Base-by-base conservation (phyloP, 2,888 invertebrate species). In the Doris montereyensis region DNA sequence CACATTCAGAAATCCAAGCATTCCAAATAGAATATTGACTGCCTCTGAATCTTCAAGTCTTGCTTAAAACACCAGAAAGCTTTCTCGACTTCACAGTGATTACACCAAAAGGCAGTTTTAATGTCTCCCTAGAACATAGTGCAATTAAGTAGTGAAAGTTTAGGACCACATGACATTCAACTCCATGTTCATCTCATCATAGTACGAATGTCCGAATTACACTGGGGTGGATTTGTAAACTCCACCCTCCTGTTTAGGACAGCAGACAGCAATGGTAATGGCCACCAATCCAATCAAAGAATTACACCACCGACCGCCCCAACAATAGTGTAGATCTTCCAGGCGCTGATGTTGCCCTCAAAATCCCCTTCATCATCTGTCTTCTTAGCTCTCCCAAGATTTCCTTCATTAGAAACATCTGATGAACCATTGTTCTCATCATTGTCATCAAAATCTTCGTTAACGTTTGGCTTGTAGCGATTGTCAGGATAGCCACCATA, bases 301-400 rank as follows among this genome's bases (percentile, higher is more conserved):
- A 88, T 86, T 0, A 87, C 87, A 1, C 88, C 88, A 0, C 86
- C 87, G 8, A 88, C 85, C 3, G 87, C 85, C 10, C 88, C 88
- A 0, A 88, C 88, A 60, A 88, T 88, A 21, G 87, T 88, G 80
- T 88, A 88, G 30, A 88, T 86, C 30, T 87, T 88, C 87, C 87
- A 87, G 1, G 87, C 83, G 73, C 85, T 86, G 17, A 88, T 83
- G 30, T 80, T 83, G 0, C 82, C 83, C 52, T 78, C 67, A 21
- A 8, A 35, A 76, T 34, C 41, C 32, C 41, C 30, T 4, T n/a
- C 71, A 28, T 52, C 24, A 34, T 24, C 76, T n/a, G 17, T 8
- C 58, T 57, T 41, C 13, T 74, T 41, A 10, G 41, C 58, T 62
- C 60, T 60, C 1, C 28, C 71, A 52, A 60, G 21, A 21, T 41